Percentiles rank a stretch among this genome's conserved stretches.
Conservation (phyloP, 2,113 vertebrate genomes). For the Rousettus leschenaultii region DNA sequence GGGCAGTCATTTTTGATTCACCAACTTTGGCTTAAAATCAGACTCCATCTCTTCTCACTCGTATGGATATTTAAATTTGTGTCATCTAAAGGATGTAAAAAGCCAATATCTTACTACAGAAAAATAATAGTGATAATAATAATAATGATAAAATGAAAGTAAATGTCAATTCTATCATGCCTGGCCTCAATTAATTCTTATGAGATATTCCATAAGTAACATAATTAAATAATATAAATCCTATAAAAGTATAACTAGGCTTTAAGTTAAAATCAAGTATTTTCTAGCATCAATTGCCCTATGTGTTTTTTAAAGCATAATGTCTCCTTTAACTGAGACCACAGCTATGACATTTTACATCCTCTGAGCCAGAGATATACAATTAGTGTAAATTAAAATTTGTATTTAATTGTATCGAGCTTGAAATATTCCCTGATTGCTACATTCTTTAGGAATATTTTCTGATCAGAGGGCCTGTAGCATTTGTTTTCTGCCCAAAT, state of each 20-base stretch:
- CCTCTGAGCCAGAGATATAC: not conserved
- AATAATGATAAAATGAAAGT: slow-evolving; percentile 37
- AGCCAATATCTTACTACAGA: not conserved
- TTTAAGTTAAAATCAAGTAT: slow-evolving; percentile 21
- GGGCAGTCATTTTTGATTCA: not conserved
- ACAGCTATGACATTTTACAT: slow-evolving; percentile 34
- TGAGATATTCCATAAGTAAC: not conserved
- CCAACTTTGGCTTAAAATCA: not conserved
- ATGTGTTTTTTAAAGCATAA: slow-evolving; percentile 34
- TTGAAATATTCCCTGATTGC: not conserved
- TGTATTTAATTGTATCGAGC: not conserved
- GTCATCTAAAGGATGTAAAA: not conserved
- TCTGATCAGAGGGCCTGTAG: not conserved
- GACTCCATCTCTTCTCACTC: not conserved
- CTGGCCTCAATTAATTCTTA: slow-evolving; percentile 31
- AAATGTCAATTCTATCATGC: slow-evolving; percentile 21
- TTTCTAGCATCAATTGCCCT: not conserved
- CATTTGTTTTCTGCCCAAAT: not conserved
- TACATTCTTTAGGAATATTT: not conserved
- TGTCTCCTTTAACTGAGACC: not conserved
- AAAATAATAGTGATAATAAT: slow-evolving; percentile 2
- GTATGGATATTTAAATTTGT: not conserved
- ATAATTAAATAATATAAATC: slow-evolving; percentile 50
- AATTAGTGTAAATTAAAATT: slow-evolving; percentile 64
- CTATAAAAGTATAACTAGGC: slow-evolving; percentile 46